Conservation (phyloP, 2,113 vertebrate genomes). For the Gymnocephalus cernua region DNA sequence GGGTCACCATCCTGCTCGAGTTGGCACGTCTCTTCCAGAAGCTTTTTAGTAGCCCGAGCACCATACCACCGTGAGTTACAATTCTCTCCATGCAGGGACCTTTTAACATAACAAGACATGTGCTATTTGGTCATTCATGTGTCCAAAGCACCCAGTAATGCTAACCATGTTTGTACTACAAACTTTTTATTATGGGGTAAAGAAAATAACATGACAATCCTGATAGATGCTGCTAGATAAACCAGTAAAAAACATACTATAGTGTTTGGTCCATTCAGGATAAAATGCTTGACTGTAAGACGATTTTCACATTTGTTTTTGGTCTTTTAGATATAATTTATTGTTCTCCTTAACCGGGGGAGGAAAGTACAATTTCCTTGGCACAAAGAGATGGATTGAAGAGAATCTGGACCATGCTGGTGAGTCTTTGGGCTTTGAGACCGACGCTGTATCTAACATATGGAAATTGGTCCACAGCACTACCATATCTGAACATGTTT, state of each 20-base stretch:
- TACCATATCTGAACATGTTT: not conserved
- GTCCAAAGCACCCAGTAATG: not conserved
- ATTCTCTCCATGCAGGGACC: not conserved
- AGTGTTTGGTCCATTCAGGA: too few species aligned
- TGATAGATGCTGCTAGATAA: too few species aligned
- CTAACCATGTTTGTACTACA: not conserved
- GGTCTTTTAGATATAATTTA: constrained; percentile 62
- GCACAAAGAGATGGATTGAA: constrained; percentile 86
- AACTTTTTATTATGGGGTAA: not conserved
- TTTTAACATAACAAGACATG: not conserved
- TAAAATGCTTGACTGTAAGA: not conserved
- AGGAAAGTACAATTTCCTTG: constrained; percentile 86
- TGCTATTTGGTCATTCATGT: not conserved
- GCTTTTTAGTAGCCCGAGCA: constrained; percentile 79
- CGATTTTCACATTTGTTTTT: not conserved
- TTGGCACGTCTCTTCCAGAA: constrained; percentile 83
- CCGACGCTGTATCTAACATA: too few species aligned
- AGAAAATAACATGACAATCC: too few species aligned
- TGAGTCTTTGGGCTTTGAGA: constrained; percentile 30
- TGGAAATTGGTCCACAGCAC: too few species aligned
- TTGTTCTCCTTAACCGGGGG: constrained; percentile 86
- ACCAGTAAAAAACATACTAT: not conserved
- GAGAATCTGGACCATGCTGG: constrained; percentile 87
- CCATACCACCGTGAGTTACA: constrained; percentile 78
- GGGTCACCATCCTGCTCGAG: constrained; percentile 83